These are phyloP conservation scores for Aphidius colemani DNA, from an alignment of 2,888 invertebrate genomes.

Conservation along the genomic window DNA sequence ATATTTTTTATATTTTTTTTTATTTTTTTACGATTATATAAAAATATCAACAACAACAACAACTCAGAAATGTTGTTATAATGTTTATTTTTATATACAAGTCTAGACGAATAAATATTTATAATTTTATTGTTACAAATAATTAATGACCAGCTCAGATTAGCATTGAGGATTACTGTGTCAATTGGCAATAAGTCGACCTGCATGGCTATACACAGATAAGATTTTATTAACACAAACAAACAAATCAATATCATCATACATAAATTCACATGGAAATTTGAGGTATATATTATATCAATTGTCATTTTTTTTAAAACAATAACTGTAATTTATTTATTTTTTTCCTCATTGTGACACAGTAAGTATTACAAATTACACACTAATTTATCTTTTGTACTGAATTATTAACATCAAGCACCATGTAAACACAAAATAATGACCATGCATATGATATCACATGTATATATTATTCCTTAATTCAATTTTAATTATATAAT, in stretches of 20 bases:
- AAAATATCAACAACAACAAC: too few relatives aligned
- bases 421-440: conserved; percentile 7
- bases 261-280: too few relatives aligned
- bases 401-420: not conserved
- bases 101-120: not conserved
- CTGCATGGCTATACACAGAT: conserved; percentile 53
- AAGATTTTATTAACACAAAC: conserved; percentile 54
- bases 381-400: not conserved
- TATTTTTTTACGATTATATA: too few relatives aligned
- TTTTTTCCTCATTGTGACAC: too few relatives aligned
- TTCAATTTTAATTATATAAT: not conserved
- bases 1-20: not conserved
- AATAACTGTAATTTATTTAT: too few relatives aligned
- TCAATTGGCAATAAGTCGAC: conserved; percentile 51
- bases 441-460: not conserved
- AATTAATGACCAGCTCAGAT: conserved; percentile 37
- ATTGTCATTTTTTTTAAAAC: too few relatives aligned
- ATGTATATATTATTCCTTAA: conserved; percentile 8
- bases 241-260: too few relatives aligned
- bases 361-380: too few relatives aligned
- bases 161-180: conserved; percentile 53
- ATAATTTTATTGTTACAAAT: conserved; percentile 19
- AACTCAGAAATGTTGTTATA: too few relatives aligned
- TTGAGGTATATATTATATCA: too few relatives aligned
- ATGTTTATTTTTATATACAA: not conserved